Base-by-base conservation (phyloP, 92 coral and sea anemone species). In the Epizoanthus fatuus region DNA sequence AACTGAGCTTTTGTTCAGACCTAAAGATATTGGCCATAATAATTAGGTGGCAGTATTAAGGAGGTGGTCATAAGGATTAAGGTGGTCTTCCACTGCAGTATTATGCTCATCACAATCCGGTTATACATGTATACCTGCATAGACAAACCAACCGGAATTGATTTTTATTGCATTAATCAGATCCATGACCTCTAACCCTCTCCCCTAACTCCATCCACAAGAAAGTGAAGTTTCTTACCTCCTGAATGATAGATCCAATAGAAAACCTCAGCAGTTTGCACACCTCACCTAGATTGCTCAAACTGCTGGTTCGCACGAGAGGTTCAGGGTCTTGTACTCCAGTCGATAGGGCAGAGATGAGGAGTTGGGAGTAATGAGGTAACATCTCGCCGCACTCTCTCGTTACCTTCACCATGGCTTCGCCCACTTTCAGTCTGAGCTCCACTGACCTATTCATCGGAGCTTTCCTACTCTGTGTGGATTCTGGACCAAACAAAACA, bases 281-380 rank as follows among this genome's bases (percentile, higher is more conserved):
- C 29, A 93, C 92, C 19, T 97, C 99, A 69, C 98, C 98, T 60
- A 97, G 96, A 81, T 89, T 97, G 52, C 98, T 95, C 37, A 97
- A 89, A 78, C 99, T 91, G 92, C 98, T 97, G 84, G 99, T 98
- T 69, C 99, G 91, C 10, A 97, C 93, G 16, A 95, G 72, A 67
- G 92, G 91, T 63, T 97, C 99, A 17, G 91, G 73, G 65, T 97
- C 99, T 37, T 80, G 81, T 3, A 87, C 95, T 0, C 99, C 99
- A 7, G 94, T 86, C 39, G 95, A 86, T 29, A 97, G 81, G 29
- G 99, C 89, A 20, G 95, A 84, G 64, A 95, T 25, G 20, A 97
- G 95, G 47, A 80, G 91, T 79, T 97, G 95, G 5, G 94, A 91
- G 86, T 91, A 95, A 17, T 83, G 86, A 0, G 99, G 98, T 29